Percentiles rank a stretch among this genome's conserved stretches.
These are phyloP conservation scores for Hormiphora californensis DNA, from an alignment of 37 sponge, comb jelly and placozoan species.

Conservation along the genomic window DNA sequence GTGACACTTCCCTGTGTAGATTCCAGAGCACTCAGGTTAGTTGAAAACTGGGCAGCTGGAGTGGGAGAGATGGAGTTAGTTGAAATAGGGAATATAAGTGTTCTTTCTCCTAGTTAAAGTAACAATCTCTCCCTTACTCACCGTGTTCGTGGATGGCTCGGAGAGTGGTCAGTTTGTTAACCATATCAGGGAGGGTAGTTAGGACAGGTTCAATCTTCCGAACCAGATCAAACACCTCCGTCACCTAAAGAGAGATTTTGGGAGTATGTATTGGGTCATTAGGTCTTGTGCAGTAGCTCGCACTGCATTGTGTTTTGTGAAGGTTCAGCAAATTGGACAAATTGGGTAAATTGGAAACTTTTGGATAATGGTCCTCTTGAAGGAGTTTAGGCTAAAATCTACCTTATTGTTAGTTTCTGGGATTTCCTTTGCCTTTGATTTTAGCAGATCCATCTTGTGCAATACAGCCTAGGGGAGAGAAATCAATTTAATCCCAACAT, in stretches of 20 bases:
- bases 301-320: too few relatives aligned
- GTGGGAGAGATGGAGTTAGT: not conserved
- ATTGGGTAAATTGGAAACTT: too few relatives aligned
- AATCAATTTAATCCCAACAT: too few relatives aligned
- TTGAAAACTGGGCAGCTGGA: slow-evolving; percentile 33
- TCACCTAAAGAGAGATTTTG: not conserved
- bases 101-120: not conserved
- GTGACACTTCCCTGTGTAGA: slow-evolving; percentile 32
- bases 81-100: not conserved
- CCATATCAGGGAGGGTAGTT: slow-evolving; percentile 14
- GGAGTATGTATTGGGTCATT: too few relatives aligned
- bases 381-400: too few relatives aligned
- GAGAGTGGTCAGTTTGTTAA: slow-evolving; percentile 20
- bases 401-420: slow-evolving; percentile 51
- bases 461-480: slow-evolving; percentile 25
- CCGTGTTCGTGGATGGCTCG: slow-evolving; percentile 31
- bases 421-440: slow-evolving; percentile 33
- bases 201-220: slow-evolving; percentile 33
- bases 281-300: too few relatives aligned
- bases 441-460: slow-evolving; percentile 41
- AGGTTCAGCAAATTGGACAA: too few relatives aligned
- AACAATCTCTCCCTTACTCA: not conserved
- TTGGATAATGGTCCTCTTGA: too few relatives aligned
- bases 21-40: slow-evolving; percentile 24
- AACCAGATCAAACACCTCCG: slow-evolving; percentile 36